Evolutionary conservation across 1,140 invertebrate species (phyloP), one percentile per base, ranked within the genome.

Genomic region (Caligus rogercresseyi): DNA sequence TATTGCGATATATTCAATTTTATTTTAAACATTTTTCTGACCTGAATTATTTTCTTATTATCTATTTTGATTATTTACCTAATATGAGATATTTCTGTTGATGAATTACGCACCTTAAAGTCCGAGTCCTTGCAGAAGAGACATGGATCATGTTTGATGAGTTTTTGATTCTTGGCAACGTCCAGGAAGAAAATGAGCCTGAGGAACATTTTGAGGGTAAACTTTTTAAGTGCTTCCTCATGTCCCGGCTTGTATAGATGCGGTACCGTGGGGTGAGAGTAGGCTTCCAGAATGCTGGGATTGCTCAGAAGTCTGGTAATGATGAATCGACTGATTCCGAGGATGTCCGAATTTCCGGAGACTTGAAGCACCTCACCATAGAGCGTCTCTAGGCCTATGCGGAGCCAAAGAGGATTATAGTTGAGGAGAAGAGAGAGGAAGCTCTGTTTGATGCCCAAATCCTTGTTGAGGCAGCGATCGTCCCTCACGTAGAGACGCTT

Each of bases 331-430:
- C 83, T 84, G 13, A 94, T 71, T 1, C 86, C 83, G 53, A 84
- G 72, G 0, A 88, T 73, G 69, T 91, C 88, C 19, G 80, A 81
- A 72, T 90, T 90, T 0, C 81, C 84, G 66, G 80, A 75, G 0
- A 92, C 72, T 2, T 80, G 78, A 65, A 94, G 81, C 15, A 81
- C 77, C 68, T 84, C 80, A 3, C 82, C 82, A 71, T 84, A 93
- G 3, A 91, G 77, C 2, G 86, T 84, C 77, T 93, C 90, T 2
- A 94, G 73, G 0, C 86, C 87, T 51, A 94, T 83, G 64, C 88
- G 78, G 20, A 94, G 74, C 90, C 90, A 94, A 0, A 94, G 73
- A 0, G 89, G 86, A 76, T 92, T 92, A 69, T 92, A 94, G 61
- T 82, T 84, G 0, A 92, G 73, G 16, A 93, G 74, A 51, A 92